Conservation (phyloP, 2,888 invertebrate genomes). For the Xiphydria camelus region DNA sequence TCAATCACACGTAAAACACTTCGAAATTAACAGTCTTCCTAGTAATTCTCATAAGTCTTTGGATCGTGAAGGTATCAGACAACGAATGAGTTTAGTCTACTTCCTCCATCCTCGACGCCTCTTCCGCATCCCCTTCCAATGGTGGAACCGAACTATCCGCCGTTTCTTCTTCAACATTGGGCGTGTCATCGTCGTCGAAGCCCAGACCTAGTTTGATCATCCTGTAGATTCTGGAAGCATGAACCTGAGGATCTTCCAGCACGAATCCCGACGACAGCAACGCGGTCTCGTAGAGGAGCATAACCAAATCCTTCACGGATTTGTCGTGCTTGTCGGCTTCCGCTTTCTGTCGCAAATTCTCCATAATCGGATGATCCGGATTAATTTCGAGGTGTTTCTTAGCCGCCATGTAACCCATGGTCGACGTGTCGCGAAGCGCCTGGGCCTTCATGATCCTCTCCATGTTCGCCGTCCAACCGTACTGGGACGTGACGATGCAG, state of each 20-base stretch:
- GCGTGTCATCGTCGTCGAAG: slow-evolving; percentile 65
- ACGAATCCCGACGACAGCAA: slow-evolving; percentile 69
- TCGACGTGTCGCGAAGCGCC: slow-evolving; percentile 68
- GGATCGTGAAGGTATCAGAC: slow-evolving; percentile 13
- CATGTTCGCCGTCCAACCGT: slow-evolving; percentile 76
- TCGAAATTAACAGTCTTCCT: slow-evolving; percentile 29
- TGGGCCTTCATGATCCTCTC: slow-evolving; percentile 76
- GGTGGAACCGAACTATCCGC: slow-evolving; percentile 57
- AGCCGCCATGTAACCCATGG: slow-evolving; percentile 75
- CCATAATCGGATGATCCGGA: slow-evolving; percentile 69
- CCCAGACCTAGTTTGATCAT: slow-evolving; percentile 73
- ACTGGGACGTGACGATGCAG: slow-evolving; percentile 72
- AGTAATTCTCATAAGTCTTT: slow-evolving; percentile 31
- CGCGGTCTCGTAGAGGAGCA: slow-evolving; percentile 69
- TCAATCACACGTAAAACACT: no score
- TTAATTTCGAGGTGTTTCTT: slow-evolving; percentile 74
- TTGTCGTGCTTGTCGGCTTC: slow-evolving; percentile 72
- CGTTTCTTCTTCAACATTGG: slow-evolving; percentile 44
- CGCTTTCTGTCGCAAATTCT: slow-evolving; percentile 63
- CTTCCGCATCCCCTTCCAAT: slow-evolving; percentile 64
- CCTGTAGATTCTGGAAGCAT: slow-evolving; percentile 67
- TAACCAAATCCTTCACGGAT: slow-evolving; percentile 69
- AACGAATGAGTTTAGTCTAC: slow-evolving; percentile 62
- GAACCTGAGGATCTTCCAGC: slow-evolving; percentile 65
- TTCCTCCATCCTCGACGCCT: slow-evolving; percentile 71